Percentiles rank a stretch among this genome's conserved stretches.
Conservation (phyloP, 2,888 invertebrate genomes). For the Troides helena region DNA sequence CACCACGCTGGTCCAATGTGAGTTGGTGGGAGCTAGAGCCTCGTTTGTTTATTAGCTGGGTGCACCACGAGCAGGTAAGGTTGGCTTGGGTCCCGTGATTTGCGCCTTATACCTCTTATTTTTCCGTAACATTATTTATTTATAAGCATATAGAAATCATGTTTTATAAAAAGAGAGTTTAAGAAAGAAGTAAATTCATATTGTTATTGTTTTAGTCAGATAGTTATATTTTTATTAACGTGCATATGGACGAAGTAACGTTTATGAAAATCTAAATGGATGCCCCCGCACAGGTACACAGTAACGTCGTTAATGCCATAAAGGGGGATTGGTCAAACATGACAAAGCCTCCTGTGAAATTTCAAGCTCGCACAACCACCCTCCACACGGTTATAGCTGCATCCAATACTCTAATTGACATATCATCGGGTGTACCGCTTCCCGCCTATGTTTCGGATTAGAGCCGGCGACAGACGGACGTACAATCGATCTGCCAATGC, state of each 20-base stretch:
- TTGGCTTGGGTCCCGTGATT: too few species aligned
- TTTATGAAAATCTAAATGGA: background rate
- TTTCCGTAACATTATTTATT: too few species aligned
- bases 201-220: too few species aligned
- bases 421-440: slow-evolving; percentile 49
- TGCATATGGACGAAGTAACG: background rate
- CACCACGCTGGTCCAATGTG: too few species aligned
- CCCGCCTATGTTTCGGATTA: slow-evolving; percentile 43
- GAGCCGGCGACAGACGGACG: slow-evolving; percentile 38
- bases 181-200: too few species aligned
- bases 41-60: too few species aligned
- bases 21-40: too few species aligned
- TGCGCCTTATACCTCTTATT: too few species aligned
- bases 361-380: slow-evolving; percentile 22
- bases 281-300: background rate
- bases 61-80: too few species aligned
- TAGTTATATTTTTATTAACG: background rate
- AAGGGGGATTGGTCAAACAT: slow-evolving; percentile 22
- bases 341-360: slow-evolving; percentile 26
- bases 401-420: slow-evolving; percentile 66
- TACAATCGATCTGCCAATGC: slow-evolving; percentile 40
- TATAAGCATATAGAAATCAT: too few species aligned
- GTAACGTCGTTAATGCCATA: slow-evolving; percentile 16
- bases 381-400: slow-evolving; percentile 39
- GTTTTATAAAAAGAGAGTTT: too few species aligned